These are phyloP conservation scores for Carterocephalus palaemon DNA, from an alignment of 2,888 invertebrate species.

Conservation along the genomic window DNA sequence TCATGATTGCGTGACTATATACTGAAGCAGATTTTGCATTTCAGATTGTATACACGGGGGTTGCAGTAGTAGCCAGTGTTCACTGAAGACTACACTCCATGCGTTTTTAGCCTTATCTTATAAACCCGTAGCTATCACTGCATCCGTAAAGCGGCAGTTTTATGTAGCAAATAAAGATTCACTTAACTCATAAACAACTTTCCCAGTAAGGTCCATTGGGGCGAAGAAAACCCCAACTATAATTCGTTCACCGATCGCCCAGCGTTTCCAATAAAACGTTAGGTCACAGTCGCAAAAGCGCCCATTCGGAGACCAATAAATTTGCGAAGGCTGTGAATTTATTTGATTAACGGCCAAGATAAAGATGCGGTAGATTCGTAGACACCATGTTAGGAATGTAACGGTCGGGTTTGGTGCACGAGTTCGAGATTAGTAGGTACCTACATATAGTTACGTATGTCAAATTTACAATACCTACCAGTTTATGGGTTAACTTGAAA, in stretches of 20 bases:
- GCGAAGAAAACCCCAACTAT: conserved; percentile 43
- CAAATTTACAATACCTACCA: no score
- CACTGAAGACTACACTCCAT: no score
- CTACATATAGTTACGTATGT: no score
- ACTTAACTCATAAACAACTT: conserved; percentile 36
- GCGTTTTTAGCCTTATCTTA: no score
- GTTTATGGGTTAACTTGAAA: no score
- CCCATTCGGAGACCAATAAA: conserved; percentile 71
- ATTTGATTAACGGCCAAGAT: conserved; percentile 71
- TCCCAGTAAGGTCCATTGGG: conserved; percentile 30
- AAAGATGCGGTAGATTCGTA: conserved; percentile 52
- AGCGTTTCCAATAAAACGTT: conserved; percentile 53
- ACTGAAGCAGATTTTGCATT: neutral
- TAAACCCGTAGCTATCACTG: no score
- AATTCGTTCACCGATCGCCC: conserved; percentile 48
- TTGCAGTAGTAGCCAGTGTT: neutral
- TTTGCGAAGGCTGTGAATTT: conserved; percentile 67
- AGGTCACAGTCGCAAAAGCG: conserved; percentile 56
- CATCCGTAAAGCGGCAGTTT: no score
- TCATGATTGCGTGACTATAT: neutral
- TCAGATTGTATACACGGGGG: neutral
- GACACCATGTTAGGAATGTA: no score
- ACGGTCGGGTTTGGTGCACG: no score
- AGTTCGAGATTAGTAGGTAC: no score
- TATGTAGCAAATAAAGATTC: conserved; percentile 18